Evolutionary conservation across 2,113 vertebrate genomes (phyloP), one percentile per base, ranked within the genome.

Genomic region (Hemiprocne comata): DNA sequence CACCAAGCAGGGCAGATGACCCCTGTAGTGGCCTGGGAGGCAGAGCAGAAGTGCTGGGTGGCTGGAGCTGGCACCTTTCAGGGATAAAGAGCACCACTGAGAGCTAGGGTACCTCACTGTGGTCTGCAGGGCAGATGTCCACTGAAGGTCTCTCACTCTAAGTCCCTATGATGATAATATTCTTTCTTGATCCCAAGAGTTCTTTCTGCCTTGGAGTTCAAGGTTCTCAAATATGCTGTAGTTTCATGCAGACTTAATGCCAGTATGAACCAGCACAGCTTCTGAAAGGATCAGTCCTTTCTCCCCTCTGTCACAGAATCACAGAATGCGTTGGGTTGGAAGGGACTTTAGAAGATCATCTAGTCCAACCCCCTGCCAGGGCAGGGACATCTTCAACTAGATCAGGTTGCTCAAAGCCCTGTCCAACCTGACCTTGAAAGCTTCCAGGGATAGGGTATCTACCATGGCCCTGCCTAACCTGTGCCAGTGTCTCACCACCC

Each of bases 1-100:
- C 31, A 57, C 16, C 36, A 38, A 36, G 54, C 9, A 20, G 18
- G 29, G 34, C 17, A 51, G 62, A 38, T 42, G n/a, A 17, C 10
- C 20, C 14, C 13, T 0, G 3, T 33, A 44, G 58, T 18, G 40
- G 23, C 7, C 28, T 1, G 0, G 29, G 40, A 71, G 46, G 34
- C 54, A 78, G 64, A 71, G 50, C 54, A 74, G 65, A 60, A 66
- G 42, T 8, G 23, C 38, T n/a, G 55, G 51, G 62, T 1, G 0
- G 36, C n/a, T 3, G 1, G 29, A 28, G 34, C 19, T 50, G 23
- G 23, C 48, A 55, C 17, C 42, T 24, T 16, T 54, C n/a, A 25
- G 21, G 57, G 29, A 51, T 69, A 34, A 20, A 33, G 33, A 67
- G 61, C 48, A 58, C 15, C 42, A 25, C 36, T n/a, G 71, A 31